These are phyloP conservation scores for Fregetta grallaria DNA, from an alignment of 2,113 vertebrate species.

Conservation along the genomic window DNA sequence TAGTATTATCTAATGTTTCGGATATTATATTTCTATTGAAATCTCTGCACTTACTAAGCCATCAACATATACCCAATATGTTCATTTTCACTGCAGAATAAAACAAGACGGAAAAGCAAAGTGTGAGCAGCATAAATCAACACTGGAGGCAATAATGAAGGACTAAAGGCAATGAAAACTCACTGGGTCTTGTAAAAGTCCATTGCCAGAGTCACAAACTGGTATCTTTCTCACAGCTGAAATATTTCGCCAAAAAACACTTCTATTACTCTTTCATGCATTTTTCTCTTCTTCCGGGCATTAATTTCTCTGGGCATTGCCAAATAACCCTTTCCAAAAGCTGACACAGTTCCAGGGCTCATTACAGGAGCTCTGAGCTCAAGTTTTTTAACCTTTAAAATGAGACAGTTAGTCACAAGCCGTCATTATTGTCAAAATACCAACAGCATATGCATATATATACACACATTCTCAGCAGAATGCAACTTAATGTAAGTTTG, in stretches of 20 bases:
- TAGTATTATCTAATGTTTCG: not conserved
- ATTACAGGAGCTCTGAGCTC: not conserved
- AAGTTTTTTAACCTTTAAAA: not conserved
- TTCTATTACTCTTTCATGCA: not conserved
- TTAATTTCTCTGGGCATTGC: not conserved
- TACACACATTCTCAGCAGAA: not conserved
- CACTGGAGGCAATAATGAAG: not conserved
- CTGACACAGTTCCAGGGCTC: not conserved
- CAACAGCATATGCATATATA: not conserved
- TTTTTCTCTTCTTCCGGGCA: not conserved
- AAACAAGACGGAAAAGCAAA: not conserved
- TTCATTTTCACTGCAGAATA: not conserved
- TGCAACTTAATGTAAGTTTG: not conserved
- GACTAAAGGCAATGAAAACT: not conserved
- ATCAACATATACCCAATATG: not conserved
- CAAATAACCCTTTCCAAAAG: not conserved
- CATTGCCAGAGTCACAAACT: not conserved
- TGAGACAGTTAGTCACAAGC: not conserved
- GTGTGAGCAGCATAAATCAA: accelerated
- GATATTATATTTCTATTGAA: not conserved
- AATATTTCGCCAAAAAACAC: not conserved
- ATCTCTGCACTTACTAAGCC: not conserved
- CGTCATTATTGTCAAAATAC: not conserved
- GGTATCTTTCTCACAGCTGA: not conserved
- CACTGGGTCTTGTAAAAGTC: not conserved